Base-by-base conservation (phyloP, 2,113 vertebrate species). In the Balaeniceps rex region DNA sequence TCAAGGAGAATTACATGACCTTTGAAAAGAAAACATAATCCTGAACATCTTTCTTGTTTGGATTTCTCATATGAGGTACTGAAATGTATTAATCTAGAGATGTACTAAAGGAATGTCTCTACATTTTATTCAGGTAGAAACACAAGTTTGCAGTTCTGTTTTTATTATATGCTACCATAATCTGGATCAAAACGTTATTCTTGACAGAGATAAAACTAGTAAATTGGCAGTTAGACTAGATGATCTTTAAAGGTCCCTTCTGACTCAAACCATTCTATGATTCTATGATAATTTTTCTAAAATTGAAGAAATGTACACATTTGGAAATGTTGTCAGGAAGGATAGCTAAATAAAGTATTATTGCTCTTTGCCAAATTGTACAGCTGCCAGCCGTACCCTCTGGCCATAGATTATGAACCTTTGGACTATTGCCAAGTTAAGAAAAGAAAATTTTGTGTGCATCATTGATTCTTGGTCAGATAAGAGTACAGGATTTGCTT, bases 261-360 rank as follows among this genome's bases (percentile, higher is more conserved):
- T 31, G 44, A 65, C 16, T 51, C 42, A 63, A 77, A 74, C 12
- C 6, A 14, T 47, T 69, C 44, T 33, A 47, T n/a, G 18, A 40
- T 55, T 74, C 11, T 55, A 11, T 63, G 9, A 44, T 21, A 54
- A 64, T 84, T 93, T 95, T 84, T 84, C 28, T 63, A 33, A 78
- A 55, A 85, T 23, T 38, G 22, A 42, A 81, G n/a, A 25, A 87
- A 58, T 3, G 42, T 55, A 42, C 10, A 29, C 7, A 28, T 61
- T 82, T 38, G 10, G 63, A 89, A 95, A 16, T 23, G 8, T 60
- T 91, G 51, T 78, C 71, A 90, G 82, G 92, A 85, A 84, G 64
- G 87, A 94, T 85, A 96, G 46, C 72, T 88, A 93, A 91, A 94
- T 78, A 93, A 94, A 90, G 26, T 87, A 42, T 68, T 95, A 71